Conservation (phyloP, 2,113 vertebrate genomes). For the Anguilla japonica region DNA sequence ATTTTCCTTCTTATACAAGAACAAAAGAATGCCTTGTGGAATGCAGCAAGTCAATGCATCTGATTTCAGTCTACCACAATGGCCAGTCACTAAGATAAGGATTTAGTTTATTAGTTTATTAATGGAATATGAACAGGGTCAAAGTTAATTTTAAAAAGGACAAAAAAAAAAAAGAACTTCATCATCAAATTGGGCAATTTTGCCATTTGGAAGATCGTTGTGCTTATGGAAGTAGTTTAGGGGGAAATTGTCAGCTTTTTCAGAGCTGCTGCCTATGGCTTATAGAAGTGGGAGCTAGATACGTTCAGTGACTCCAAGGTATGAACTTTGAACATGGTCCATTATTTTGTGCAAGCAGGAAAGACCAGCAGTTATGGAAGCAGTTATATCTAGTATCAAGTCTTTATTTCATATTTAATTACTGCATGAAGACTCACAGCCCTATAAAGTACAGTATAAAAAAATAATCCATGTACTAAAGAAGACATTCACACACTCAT, state of each 20-base stretch:
- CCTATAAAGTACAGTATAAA: slow-evolving; percentile 30
- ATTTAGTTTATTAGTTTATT: not conserved
- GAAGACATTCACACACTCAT: not conserved
- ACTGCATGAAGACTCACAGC: slow-evolving; percentile 21
- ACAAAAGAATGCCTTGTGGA: no score
- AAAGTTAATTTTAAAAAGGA: not conserved
- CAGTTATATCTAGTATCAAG: not conserved
- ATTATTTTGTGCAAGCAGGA: not conserved
- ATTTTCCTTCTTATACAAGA: no score
- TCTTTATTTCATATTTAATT: slow-evolving; percentile 32
- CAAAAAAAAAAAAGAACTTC: not conserved
- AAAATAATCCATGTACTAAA: slow-evolving; percentile 23
- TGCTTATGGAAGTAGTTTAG: not conserved
- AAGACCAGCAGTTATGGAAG: not conserved
- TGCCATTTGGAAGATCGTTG: no score
- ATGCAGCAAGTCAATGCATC: no score
- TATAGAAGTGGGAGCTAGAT: not conserved
- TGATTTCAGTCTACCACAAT: no score
- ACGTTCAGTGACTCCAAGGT: not conserved
- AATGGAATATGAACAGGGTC: not conserved
- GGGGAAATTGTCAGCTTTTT: not conserved
- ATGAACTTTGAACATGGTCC: not conserved
- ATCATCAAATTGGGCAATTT: no score
- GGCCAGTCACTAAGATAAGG: not conserved
- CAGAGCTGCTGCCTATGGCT: not conserved